Conservation (phyloP, 2,113 vertebrate genomes). For the Sebastes fasciatus region DNA sequence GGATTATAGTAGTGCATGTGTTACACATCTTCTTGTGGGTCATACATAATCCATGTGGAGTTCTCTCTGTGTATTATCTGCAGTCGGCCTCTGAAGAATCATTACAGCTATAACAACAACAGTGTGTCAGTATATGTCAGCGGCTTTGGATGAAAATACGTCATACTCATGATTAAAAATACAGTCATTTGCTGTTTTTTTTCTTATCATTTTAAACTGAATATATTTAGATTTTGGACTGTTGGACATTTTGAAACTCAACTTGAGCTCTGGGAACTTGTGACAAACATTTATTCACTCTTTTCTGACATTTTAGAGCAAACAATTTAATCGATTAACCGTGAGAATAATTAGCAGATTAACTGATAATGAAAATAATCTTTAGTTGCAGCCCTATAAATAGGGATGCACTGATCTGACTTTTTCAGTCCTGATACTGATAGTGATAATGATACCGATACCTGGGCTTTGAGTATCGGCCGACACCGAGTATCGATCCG, state of each 20-base stretch:
- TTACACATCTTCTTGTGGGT: slow-evolving; percentile 18
- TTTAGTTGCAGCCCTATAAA: not conserved
- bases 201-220: not conserved
- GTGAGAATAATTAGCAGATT: not conserved
- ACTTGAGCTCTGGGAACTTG: not conserved
- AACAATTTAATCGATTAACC: not conserved
- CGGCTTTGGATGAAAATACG: not conserved
- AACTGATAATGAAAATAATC: not conserved
- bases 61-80: slow-evolving; percentile 24
- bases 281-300: not conserved
- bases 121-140: not conserved
- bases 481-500: not conserved
- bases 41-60: slow-evolving; percentile 45
- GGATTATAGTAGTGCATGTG: slow-evolving; percentile 32
- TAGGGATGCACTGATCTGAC: not conserved
- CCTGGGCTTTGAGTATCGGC: not conserved
- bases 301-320: not conserved
- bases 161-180: not conserved
- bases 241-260: not conserved
- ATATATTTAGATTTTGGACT: not conserved
- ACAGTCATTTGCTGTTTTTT: not conserved
- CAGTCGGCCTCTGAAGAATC: not conserved
- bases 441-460: not conserved
- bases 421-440: not conserved
- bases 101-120: slow-evolving; percentile 9